Conservation (phyloP, 2,113 vertebrate species). For the Muntiacus reevesi region DNA sequence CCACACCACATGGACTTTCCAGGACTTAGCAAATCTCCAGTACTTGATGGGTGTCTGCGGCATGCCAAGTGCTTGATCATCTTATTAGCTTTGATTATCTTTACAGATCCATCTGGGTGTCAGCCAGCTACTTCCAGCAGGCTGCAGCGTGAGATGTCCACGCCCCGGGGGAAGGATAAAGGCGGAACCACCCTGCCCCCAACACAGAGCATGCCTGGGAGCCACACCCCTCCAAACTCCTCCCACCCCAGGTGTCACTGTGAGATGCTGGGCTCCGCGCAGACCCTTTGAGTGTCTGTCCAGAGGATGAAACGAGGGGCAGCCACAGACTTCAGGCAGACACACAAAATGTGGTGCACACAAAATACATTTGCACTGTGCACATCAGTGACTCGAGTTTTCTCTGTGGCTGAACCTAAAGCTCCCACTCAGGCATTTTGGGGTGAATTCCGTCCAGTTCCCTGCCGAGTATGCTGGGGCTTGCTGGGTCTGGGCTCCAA, state of each 20-base stretch:
- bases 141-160: accelerated
- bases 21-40: not conserved
- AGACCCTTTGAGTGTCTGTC: not conserved
- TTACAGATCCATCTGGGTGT: not conserved
- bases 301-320: not conserved
- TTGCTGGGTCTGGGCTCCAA: not conserved
- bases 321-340: not conserved
- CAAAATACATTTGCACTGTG: not conserved
- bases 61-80: not conserved
- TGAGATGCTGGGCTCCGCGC: not conserved
- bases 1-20: not conserved
- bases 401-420: not conserved
- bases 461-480: not conserved
- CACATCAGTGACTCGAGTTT: not conserved
- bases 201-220: not conserved
- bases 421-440: not conserved
- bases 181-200: not conserved
- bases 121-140: not conserved
- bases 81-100: not conserved
- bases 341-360: not conserved
- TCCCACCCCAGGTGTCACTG: not conserved
- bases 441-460: not conserved
- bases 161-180: accelerated
- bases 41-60: not conserved
- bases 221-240: accelerated